Base-by-base conservation (phyloP, 2,113 vertebrate species). In the Illadopsis cleaveri region DNA sequence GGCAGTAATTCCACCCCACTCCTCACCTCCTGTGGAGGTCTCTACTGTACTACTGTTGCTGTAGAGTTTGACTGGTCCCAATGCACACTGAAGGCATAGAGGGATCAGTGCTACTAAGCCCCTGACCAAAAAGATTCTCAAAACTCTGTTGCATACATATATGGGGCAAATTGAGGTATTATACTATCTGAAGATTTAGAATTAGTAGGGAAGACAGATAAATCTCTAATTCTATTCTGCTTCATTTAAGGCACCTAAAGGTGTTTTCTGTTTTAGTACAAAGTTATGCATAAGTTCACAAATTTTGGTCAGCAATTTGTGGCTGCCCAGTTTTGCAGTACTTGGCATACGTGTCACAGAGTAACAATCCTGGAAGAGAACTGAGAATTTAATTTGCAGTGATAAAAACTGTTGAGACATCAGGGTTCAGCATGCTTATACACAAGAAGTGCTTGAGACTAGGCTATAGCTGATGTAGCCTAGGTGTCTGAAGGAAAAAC, bases 21-120 rank as follows among this genome's bases (percentile, higher is more conserved):
- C 69, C 66, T 92, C 65, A 85, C 37, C 83, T 93, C 84, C 60
- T 76, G 82, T 56, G 70, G 75, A 93, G 79, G 58, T 92, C 85
- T 65, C 75, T 58, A 60, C 78, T 73, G 50, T 40, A 70, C 48
- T 60, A 10, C 35, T 45, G 11, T 20, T 33, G 60, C 65, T 81
- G 30, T 76, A 56, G n/a, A 76, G 61, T 48, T 61, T 64, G 35
- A 71, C 48, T 51, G 48, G 35, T 72, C 76, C 58, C 61, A 62
- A 13, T 10, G 42, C 54, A 68, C 1, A 1, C 9, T 5, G 19
- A 89, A 65, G 45, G 66, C 60, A 91, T 5, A 42, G 60, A 91
- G 37, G 51, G 50, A 35, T 70, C 87, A 76, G 54, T 30, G 62
- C 19, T 61, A 47, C 94, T 80, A 68, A 76, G 58, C 24, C 65